Base-by-base conservation (phyloP, 2,888 invertebrate genomes). In the Eupelmus urozonus region DNA sequence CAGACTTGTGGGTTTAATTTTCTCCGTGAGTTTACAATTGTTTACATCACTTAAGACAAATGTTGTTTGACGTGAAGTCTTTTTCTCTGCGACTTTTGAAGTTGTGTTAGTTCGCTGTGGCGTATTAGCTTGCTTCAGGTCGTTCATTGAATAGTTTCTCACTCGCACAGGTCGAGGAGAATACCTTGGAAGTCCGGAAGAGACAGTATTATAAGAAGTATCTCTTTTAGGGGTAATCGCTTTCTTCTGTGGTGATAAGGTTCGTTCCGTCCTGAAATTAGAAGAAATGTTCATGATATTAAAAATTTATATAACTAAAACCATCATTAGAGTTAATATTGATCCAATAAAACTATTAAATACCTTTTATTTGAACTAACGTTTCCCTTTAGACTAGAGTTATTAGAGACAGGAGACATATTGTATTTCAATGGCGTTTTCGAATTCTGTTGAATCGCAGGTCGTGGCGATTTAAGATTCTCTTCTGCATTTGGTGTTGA, bases 401-500 rank as follows among this genome's bases (percentile, higher is more conserved):
- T 82, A 4, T 83, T 79, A 42, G 83, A 83, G 9, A 87, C 85
- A 3, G 88, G 87, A 1, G 87, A 86, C 69, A 86, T 83, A 63
- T 84, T 86, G n/a, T 49, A 11, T 20, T 83, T 80, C 5, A 82
- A 59, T 29, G 55, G 75, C 20, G 70, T 81, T 7, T 81, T 81
- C 9, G 63, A 53, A 25, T 49, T 70, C 4, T 27, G 57, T 25
- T 63, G 78, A 13, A 42, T 13, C 27, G 81, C 60, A 13, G 25
- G 23, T 27, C 70, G 20, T 75, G 34, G 62, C 18, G 13, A 45
- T 62, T 63, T 76, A 63, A 25, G 27, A 69, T 80, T 9, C 18
- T 27, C 74, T 82, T 78, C 76, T 5, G 65, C 57, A 67, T 87
- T 87, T 25, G 88, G 88, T 2, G 88, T 89, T 4, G 88, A 88